Conservation (phyloP, 1,140 invertebrate species). For the Solenopsis fugax region DNA sequence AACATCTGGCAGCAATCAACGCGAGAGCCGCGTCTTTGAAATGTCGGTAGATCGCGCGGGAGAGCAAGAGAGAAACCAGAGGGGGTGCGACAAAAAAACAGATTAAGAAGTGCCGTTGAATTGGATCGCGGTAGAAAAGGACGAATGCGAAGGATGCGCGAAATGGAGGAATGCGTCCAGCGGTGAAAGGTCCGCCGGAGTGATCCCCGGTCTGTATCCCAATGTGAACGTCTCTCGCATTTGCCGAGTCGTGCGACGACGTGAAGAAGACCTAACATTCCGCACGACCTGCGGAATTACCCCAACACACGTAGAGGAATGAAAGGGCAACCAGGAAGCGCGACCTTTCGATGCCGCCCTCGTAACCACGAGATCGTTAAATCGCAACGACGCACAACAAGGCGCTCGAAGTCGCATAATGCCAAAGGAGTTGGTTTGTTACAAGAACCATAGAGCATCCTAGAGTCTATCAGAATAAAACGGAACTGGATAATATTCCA, state of each 20-base stretch:
- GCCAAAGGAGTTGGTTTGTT: neutral
- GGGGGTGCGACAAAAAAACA: conserved; percentile 44
- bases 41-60: conserved; percentile 66
- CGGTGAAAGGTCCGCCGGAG: conserved; percentile 36
- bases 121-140: conserved; percentile 64
- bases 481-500: neutral
- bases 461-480: neutral
- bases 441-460: neutral
- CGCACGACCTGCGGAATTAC: conserved; percentile 31
- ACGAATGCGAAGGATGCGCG: conserved; percentile 27
- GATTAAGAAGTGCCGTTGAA: conserved; percentile 69
- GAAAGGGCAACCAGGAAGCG: conserved; percentile 44
- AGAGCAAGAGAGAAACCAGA: conserved; percentile 42
- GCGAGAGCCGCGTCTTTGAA: conserved; percentile 72
- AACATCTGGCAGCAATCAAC: conserved; percentile 80
- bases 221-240: neutral
- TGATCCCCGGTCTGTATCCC: neutral
- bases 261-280: conserved; percentile 9
- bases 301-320: neutral
- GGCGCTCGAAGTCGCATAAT: conserved; percentile 10
- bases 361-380: conserved; percentile 55
- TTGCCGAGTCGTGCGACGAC: conserved; percentile 16
- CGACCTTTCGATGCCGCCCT: conserved; percentile 40
- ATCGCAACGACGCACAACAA: conserved; percentile 13
- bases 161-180: conserved; percentile 39